Evolutionary conservation across 2,888 invertebrate genomes (phyloP).

Genomic region (Eupithecia centaureata): DNA sequence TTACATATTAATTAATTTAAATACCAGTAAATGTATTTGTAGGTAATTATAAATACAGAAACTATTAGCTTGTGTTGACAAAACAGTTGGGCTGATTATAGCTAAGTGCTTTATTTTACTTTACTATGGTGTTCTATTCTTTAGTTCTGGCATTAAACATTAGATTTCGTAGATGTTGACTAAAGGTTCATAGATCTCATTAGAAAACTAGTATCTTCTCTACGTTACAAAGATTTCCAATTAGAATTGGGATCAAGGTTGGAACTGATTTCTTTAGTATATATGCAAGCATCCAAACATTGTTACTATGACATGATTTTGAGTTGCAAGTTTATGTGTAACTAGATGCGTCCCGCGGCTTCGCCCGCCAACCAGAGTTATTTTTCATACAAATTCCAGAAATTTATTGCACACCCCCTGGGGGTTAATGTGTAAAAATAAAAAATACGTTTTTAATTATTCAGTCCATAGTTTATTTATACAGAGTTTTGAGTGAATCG

Average conservation of each 20-base stretch:
- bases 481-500: no score
- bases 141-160: not conserved
- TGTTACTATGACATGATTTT: not conserved
- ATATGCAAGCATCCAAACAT: not conserved
- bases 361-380: no score
- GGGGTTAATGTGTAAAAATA: no score
- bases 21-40: conserved; percentile 32
- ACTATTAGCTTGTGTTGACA: conserved; percentile 22
- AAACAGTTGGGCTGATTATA: not conserved
- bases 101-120: not conserved
- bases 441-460: no score
- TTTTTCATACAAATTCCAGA: no score
- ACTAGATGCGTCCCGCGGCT: no score
- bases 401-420: no score
- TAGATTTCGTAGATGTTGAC: not conserved
- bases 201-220: not conserved
- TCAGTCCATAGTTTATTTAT: no score
- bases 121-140: not conserved
- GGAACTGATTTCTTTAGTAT: not conserved
- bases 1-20: conserved; percentile 38
- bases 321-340: not conserved
- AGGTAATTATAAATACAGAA: conserved; percentile 24
- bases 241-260: not conserved
- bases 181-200: no score
- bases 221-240: no score